Conservation (phyloP, 1,140 invertebrate species). For the Leptonema lineaticorne region DNA sequence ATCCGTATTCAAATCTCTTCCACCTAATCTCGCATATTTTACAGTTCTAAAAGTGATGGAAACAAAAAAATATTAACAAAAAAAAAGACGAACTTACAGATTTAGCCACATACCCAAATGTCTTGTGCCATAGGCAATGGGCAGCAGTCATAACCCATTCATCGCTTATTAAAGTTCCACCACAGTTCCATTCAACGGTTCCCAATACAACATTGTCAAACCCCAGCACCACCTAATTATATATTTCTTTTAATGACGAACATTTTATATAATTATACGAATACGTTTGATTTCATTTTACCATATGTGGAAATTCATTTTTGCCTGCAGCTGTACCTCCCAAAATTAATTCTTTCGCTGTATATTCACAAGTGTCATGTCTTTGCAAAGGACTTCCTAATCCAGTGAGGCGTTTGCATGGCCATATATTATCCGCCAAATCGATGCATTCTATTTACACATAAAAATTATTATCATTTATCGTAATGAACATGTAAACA, state of each 20-base stretch:
- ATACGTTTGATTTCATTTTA: conserved; percentile 3
- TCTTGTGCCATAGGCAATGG: conserved; percentile 22
- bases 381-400: neutral
- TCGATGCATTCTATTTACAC: neutral
- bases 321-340: conserved; percentile 3
- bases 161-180: conserved; percentile 34
- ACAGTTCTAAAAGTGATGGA: no score
- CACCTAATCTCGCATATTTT: conserved; percentile 25
- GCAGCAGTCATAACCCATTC: conserved; percentile 36
- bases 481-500: no score
- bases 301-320: conserved; percentile 34
- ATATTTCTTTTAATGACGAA: neutral
- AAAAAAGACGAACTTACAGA: no score
- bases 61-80: no score
- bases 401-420: neutral
- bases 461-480: neutral
- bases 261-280: neutral
- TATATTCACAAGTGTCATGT: conserved; percentile 7
- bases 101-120: neutral
- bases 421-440: neutral
- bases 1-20: neutral
- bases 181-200: conserved; percentile 33
- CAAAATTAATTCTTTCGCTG: conserved; percentile 5
- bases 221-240: neutral
- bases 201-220: neutral